Base-by-base conservation (phyloP, 2,888 invertebrate genomes). In the Hirtodrosophila alboralis region DNA sequence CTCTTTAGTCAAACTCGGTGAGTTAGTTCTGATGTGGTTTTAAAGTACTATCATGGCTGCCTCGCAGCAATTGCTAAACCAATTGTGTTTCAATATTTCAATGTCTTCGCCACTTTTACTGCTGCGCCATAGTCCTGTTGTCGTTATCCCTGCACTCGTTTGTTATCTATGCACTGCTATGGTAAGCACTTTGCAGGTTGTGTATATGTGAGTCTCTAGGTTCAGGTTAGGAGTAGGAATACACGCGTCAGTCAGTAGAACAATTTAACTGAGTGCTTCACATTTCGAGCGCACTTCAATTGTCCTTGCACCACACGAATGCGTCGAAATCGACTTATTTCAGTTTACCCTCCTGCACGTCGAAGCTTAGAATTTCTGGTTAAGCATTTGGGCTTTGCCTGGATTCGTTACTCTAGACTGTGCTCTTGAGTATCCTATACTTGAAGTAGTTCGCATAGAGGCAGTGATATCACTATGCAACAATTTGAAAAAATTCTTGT, bases 21-120 rank as follows among this genome's bases (percentile, higher is more conserved):
- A 48, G 28, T 33, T 27, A 21, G 10, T 44, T 18, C 36, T 56
- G 34, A 27, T 16, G 56, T 43, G 44, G 33, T 43, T 38, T 71
- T 60, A 54, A 66, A 60, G 57, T 60, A 52, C 69, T 37, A 14
- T 40, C 23, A 53, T 16, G 26, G 12, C 13, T 26, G 41, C 53
- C 31, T 31, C 6, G 5, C 33, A 52, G 31, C 33, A 38, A 38
- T 36, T 47, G 45, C 68, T 67, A 75, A 78, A 72, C 79, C 83
- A 75, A 81, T 81, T 81, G 81, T 83, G 71, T 85, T 86, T 86
- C 79, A 83, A 81, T 86, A 86, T 86, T 86, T 86, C 86, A 86
- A 67, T 74, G 87, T 84, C 83, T 70, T 57, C 38, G 53, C 13
- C 61, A 57, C 77, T 54, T 56, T 59, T 45, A 48, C 75, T 74